Conservation (phyloP, 2,888 invertebrate genomes). For the Dryobota labecula region DNA sequence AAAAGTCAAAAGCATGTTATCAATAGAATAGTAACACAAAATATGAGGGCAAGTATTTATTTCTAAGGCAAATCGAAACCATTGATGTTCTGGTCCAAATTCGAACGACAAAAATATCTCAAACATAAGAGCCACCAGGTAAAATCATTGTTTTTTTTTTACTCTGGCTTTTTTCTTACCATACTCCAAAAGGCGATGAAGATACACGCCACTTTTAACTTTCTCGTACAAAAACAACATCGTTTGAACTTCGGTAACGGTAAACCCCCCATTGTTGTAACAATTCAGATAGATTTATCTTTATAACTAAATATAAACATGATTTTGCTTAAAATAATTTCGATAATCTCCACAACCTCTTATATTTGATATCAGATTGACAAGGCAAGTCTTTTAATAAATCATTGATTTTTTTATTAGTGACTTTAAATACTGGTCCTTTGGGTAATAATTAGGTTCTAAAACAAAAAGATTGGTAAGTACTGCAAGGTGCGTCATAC, state of each 20-base stretch:
- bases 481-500: not conserved
- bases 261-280: slow-evolving; percentile 68
- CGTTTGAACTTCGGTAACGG: slow-evolving; percentile 68
- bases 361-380: slow-evolving; percentile 23
- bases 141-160: not conserved
- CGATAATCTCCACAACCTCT: not conserved
- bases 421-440: slow-evolving; percentile 14
- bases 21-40: not conserved
- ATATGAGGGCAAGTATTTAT: not conserved
- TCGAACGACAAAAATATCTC: not conserved
- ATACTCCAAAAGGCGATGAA: slow-evolving; percentile 67
- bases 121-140: not conserved
- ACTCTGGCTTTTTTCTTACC: slow-evolving; percentile 56
- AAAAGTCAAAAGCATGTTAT: not conserved
- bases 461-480: not conserved
- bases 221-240: slow-evolving; percentile 74
- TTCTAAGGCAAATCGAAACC: not conserved
- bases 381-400: slow-evolving; percentile 1
- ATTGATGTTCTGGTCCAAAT: not conserved
- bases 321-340: slow-evolving; percentile 11
- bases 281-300: slow-evolving; percentile 7
- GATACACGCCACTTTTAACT: slow-evolving; percentile 70
- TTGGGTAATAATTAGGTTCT: not conserved
- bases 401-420: not conserved
- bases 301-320: slow-evolving; percentile 18